Evolutionary conservation across 2,888 invertebrate genomes (phyloP), one percentile per base, ranked within the genome.

Genomic region (Nomada goodeniana): DNA sequence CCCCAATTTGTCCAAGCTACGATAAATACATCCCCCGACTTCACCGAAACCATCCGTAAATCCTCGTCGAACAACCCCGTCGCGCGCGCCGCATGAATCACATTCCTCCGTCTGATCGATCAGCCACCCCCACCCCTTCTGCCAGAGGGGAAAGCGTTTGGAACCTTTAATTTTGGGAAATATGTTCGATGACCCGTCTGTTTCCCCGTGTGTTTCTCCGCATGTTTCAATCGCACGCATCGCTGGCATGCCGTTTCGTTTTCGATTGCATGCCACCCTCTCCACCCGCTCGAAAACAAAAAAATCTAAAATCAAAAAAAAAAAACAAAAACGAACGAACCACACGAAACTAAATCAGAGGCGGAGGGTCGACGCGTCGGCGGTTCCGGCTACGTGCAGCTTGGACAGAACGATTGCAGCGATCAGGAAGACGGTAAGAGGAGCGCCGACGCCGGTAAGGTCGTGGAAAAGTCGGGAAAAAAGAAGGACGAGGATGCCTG

Each of bases 381-480:
- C n/a, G 63, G 59, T 13, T 29, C 64, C 44, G 90, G 90, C 73
- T 91, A 92, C 86, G 82, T 86, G 73, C 90, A 90, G 76, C 90
- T 90, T 59, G 88, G 84, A 59, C 91, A 67, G 57, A 63, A 55
- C 72, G 74, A 83, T 63, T 63, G 57, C 59, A 44, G 61, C 79
- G 89, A 89, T 29, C 67, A 83, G 64, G 91, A 93, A 88, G 92
- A 92, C 88, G 93, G 93, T 93, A 93, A 93, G 93, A 88, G 82
- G 85, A 86, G 76, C 85, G 79, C 61, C 84, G 70, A 67, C 83
- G 78, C 59, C 80, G 85, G 78, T 90, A 87, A 88, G 84, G 86
- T 60, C 47, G 70, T 64, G 60, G 83, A 80, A 77, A 83, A 70
- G 69, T 67, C 73, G 77, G 89, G 81, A 77, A 76, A 85, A 76